Percentiles rank a stretch among this genome's conserved stretches.
These are phyloP conservation scores for Ochropleura leucogaster DNA, from an alignment of 2,888 invertebrate species.

Conservation along the genomic window DNA sequence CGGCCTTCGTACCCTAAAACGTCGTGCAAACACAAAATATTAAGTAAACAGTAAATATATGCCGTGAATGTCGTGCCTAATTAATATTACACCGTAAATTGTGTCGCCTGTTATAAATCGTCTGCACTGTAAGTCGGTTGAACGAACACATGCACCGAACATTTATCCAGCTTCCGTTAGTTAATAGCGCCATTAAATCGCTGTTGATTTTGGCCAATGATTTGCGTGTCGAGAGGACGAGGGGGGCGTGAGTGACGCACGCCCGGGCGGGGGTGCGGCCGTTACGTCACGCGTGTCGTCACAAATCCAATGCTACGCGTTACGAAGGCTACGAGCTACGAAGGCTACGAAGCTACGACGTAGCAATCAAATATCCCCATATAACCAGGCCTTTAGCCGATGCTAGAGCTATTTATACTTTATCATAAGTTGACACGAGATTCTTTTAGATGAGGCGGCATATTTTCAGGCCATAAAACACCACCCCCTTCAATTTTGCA, in stretches of 20 bases:
- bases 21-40: constrained; percentile 43
- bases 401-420: constrained; percentile 59
- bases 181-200: constrained; percentile 72
- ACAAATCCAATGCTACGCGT: constrained; percentile 72
- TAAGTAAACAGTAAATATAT: constrained; percentile 50
- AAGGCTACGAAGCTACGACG: constrained; percentile 61
- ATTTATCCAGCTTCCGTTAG: constrained; percentile 67
- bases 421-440: constrained; percentile 47
- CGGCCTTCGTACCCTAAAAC: constrained; percentile 23
- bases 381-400: constrained; percentile 36
- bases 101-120: constrained; percentile 45
- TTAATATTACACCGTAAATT: constrained; percentile 47
- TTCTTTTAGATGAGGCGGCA: constrained; percentile 43
- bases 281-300: constrained; percentile 86
- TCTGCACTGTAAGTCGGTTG: constrained; percentile 50
- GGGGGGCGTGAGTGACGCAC: constrained; percentile 74
- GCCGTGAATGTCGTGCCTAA: constrained; percentile 42
- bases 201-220: constrained; percentile 83
- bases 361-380: constrained; percentile 61
- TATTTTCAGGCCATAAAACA: constrained; percentile 52
- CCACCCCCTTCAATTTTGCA: constrained; percentile 51
- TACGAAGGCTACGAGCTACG: constrained; percentile 50
- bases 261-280: constrained; percentile 78
- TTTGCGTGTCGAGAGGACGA: constrained; percentile 75
- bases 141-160: constrained; percentile 59